Conservation (phyloP, 2,113 vertebrate genomes). For the Gymnogyps californianus region DNA sequence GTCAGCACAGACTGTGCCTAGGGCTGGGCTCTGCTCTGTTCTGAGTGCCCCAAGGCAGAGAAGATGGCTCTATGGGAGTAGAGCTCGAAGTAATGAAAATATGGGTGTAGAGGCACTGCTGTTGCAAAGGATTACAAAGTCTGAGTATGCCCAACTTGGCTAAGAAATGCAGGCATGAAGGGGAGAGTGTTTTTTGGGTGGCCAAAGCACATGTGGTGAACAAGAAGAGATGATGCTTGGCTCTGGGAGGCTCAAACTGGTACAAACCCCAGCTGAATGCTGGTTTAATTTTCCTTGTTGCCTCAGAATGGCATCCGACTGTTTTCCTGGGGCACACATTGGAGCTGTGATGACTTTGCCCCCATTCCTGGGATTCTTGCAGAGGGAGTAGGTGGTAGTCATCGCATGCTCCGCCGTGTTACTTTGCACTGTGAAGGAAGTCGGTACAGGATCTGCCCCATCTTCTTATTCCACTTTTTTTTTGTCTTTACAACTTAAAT, state of each 20-base stretch:
- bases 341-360: background rate
- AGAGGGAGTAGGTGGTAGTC: background rate
- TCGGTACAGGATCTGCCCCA: background rate
- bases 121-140: background rate
- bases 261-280: background rate
- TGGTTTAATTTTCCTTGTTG: background rate
- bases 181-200: background rate
- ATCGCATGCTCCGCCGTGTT: background rate
- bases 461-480: background rate
- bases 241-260: background rate
- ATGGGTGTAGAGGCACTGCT: background rate
- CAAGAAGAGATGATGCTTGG: background rate
- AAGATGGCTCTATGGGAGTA: background rate
- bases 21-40: background rate
- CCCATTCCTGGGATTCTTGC: conserved; percentile 26
- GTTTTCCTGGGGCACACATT: background rate
- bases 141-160: background rate
- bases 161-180: background rate
- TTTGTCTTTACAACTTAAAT: background rate
- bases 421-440: background rate
- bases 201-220: background rate
- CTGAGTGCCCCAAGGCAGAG: background rate
- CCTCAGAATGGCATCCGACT: background rate
- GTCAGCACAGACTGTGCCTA: background rate
- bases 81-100: background rate